Base-by-base conservation (phyloP, 2,113 vertebrate genomes). In the Willisornis vidua region DNA sequence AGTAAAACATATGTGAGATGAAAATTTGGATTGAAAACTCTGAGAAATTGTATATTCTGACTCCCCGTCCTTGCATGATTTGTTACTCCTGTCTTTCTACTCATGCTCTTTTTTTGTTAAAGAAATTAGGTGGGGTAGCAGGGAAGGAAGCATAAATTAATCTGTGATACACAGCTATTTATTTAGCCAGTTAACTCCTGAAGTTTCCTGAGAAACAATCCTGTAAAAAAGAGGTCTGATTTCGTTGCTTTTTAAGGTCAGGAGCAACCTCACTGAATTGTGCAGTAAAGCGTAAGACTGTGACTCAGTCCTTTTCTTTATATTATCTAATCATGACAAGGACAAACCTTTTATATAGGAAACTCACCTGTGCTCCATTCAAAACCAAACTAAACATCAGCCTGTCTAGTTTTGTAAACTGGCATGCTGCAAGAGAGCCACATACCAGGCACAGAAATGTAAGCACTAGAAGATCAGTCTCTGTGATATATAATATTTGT, bases 171-270 rank as follows among this genome's bases (percentile, higher is more conserved):
- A 43, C n/a, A 76, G 57, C 62, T 89, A 71, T 79, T 92, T 84
- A 78, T 92, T 84, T 94, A 92, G 62, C 54, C 71, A 10, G 49
- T 79, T 68, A 48, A 85, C 58, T 80, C 55, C 72, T 67, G 8
- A 74, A 84, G 63, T 94, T 89, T 73, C 65, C 67, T 77, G 52
- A 83, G 90, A 86, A 95, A 93, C 20, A 59, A 46, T 70, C 63
- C 76, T 55, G 46, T 75, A 57, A 73, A 94, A 92, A 25, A 74
- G 22, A 92, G 58, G 45, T 37, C 66, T 51, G 54, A 46, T 43
- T 83, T 85, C 54, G 14, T 95, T 87, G 19, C 18, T 70, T 89
- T 84, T 77, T 61, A 24, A 19, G 12, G 58, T 91, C 46, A 65
- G 81, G 66, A 76, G 31, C 58, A 91, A 55, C n/a, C 9, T 41